phyloP scores from a whole-genome alignment of 2,797 vertebrate genomes.

The Tenualosa thibaudeaui region DNA sequence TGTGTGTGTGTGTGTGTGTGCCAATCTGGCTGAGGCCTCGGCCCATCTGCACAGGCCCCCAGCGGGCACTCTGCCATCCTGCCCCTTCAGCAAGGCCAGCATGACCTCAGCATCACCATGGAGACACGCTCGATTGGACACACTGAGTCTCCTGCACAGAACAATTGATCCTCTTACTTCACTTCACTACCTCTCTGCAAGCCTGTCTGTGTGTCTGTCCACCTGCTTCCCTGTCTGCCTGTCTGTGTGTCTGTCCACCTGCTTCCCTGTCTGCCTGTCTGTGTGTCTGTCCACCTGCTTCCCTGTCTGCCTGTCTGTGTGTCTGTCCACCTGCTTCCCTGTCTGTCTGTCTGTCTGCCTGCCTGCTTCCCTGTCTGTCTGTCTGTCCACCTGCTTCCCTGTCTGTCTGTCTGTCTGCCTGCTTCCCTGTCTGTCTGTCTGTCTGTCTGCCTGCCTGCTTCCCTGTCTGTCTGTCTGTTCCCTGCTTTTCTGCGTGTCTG shows the following conservation, averaged over 20 bases:
- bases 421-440: not conserved
- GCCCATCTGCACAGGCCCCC: not conserved
- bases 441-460: not conserved
- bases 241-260: not conserved
- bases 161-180: slow-evolving; percentile 7
- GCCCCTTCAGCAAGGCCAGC: slow-evolving; percentile 61
- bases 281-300: not conserved
- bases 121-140: slow-evolving; percentile 43
- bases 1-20: not conserved
- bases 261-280: not conserved
- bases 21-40: not conserved
- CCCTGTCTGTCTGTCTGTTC: not conserved
- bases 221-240: not conserved
- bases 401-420: not conserved
- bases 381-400: too few relatives aligned
- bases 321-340: not conserved
- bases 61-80: slow-evolving; percentile 59
- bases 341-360: not conserved
- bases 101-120: slow-evolving; percentile 66
- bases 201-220: not conserved
- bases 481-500: not conserved
- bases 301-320: not conserved
- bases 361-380: not conserved
- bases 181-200: not conserved
- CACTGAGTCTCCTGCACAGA: not conserved